Conservation (phyloP, 2,797 vertebrate genomes). For the Clarias pachynema region DNA sequence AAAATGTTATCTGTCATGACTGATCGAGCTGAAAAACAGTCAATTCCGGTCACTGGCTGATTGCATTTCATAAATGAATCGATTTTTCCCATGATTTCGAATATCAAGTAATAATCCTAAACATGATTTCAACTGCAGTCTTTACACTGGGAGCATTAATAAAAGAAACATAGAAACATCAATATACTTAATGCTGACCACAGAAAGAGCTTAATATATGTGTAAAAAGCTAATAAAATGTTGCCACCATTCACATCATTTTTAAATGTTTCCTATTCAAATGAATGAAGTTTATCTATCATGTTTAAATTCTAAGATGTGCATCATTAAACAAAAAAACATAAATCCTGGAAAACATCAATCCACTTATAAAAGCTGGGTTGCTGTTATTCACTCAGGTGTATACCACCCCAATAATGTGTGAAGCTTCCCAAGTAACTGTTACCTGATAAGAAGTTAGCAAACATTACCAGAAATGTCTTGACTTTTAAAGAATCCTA, state of each 20-base stretch:
- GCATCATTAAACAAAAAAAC: neutral
- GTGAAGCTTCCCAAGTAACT: neutral
- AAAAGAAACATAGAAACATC: neutral
- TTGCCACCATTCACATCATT: neutral
- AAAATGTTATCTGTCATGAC: no score
- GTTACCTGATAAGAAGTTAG: neutral
- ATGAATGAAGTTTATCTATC: neutral
- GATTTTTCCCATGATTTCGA: no score
- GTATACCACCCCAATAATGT: neutral
- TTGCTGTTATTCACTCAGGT: neutral
- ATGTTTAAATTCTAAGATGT: neutral
- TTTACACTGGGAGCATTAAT: neutral
- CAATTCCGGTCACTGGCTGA: no score
- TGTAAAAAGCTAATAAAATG: no score
- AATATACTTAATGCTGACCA: neutral
- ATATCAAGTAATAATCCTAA: neutral
- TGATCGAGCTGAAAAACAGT: no score
- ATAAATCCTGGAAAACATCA: neutral
- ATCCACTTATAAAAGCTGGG: neutral
- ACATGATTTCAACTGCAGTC: neutral
- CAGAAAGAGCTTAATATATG: neutral
- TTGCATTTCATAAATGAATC: no score
- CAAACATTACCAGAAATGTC: neutral
- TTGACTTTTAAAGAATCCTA: neutral
- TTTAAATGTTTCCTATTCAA: neutral